Evolutionary conservation across 2,113 vertebrate species (phyloP).

Genomic region (Propithecus coquereli): DNA sequence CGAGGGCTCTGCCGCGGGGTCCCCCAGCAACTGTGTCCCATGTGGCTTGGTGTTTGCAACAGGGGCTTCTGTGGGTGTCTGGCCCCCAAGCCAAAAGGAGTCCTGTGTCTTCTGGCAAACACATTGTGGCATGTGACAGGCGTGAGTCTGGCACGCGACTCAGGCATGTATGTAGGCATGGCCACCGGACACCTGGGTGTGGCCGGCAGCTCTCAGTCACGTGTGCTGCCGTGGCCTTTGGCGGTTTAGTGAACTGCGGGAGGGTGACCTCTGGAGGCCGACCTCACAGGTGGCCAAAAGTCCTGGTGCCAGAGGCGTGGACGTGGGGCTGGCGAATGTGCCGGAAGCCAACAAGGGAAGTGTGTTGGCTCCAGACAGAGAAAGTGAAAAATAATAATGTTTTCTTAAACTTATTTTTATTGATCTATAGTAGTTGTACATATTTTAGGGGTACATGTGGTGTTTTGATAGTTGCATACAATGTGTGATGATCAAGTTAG

Average conservation of each 20-base stretch:
- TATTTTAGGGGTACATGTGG: no score
- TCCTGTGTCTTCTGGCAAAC: no score
- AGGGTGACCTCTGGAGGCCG: not conserved
- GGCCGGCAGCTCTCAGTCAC: not conserved
- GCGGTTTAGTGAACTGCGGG: rapidly evolving
- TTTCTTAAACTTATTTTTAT: not conserved
- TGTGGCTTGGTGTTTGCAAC: not conserved
- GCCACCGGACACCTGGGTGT: rapidly evolving
- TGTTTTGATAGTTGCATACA: no score
- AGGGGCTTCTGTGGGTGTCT: not conserved
- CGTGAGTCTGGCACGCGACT: not conserved
- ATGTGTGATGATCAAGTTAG: no score
- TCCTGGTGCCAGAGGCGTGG: rapidly evolving
- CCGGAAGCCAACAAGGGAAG: not conserved
- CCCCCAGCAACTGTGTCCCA: rapidly evolving
- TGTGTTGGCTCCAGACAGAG: not conserved
- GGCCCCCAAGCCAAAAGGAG: rapidly evolving
- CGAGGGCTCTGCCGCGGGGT: not conserved
- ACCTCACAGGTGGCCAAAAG: not conserved
- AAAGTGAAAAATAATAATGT: not conserved
- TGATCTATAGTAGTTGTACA: no score
- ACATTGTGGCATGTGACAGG: rapidly evolving
- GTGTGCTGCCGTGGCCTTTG: rapidly evolving
- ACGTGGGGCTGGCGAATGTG: not conserved
- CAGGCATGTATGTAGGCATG: no score